Evolutionary conservation across 2,113 vertebrate genomes (phyloP).

Genomic region (Philantomba maxwellii): DNA sequence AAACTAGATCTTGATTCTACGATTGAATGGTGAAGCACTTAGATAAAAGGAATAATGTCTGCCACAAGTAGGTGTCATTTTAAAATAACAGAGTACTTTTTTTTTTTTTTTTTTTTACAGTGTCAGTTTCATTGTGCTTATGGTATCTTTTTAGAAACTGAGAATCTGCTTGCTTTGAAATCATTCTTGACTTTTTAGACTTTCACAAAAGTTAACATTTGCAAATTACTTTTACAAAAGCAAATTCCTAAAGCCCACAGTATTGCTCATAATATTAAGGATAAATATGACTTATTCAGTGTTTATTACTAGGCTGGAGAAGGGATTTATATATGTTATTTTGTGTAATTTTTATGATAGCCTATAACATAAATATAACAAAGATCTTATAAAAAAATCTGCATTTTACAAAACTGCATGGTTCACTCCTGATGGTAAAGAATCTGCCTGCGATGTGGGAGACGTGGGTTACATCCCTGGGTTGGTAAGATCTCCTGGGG

Average conservation of each 20-base stretch:
- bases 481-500: not conserved
- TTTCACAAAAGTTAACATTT: not conserved
- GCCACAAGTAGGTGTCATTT: not conserved
- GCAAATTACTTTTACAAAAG: not conserved
- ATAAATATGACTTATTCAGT: not conserved
- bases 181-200: not conserved
- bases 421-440: not conserved
- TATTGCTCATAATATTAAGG: not conserved
- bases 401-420: not conserved
- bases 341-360: not conserved
- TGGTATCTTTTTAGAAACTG: not conserved
- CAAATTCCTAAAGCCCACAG: not conserved
- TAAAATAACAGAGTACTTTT: not conserved
- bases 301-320: not conserved
- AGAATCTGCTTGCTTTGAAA: not conserved
- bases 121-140: not conserved
- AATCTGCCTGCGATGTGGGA: not conserved
- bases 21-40: not conserved
- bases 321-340: not conserved
- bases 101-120: not conserved
- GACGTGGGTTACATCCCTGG: not conserved
- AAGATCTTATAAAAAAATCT: not conserved
- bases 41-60: not conserved
- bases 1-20: not conserved
- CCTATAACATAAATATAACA: not conserved